Percentiles rank a stretch among this genome's conserved stretches.
Conservation (phyloP, 2,888 invertebrate genomes). For the Deilephila elpenor region DNA sequence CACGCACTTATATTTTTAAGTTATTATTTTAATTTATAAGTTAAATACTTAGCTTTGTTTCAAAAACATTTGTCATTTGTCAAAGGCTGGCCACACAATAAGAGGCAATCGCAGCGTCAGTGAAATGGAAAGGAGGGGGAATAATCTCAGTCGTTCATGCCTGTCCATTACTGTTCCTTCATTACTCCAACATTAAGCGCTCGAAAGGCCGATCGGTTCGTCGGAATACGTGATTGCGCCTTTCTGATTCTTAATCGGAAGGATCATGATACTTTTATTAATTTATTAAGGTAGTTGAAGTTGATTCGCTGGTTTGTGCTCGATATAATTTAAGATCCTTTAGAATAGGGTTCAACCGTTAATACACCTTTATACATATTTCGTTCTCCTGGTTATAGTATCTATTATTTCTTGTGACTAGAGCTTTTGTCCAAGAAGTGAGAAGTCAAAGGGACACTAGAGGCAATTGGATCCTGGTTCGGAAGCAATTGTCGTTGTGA, state of each 20-base stretch:
- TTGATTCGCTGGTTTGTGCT: not conserved
- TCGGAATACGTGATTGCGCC: not conserved
- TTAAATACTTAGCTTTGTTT: too few species aligned
- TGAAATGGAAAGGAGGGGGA: constrained; percentile 20
- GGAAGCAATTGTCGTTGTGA: too few species aligned
- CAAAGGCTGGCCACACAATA: not conserved
- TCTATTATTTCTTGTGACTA: too few species aligned
- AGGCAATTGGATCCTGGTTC: too few species aligned
- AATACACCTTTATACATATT: too few species aligned
- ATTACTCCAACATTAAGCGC: constrained; percentile 18
- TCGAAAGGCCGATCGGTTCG: not conserved
- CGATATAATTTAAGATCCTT: not conserved
- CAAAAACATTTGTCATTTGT: not conserved
- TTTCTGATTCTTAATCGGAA: not conserved
- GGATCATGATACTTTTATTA: not conserved
- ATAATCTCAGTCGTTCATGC: constrained; percentile 6
- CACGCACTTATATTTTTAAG: too few species aligned
- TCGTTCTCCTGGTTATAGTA: too few species aligned
- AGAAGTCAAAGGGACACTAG: too few species aligned
- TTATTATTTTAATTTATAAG: too few species aligned
- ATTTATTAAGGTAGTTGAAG: not conserved
- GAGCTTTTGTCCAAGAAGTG: too few species aligned
- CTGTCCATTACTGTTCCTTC: constrained; percentile 17
- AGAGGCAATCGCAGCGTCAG: constrained; percentile 5
- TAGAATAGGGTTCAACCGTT: too few species aligned